Evolutionary conservation across 2,113 vertebrate genomes (phyloP), one percentile per base, ranked within the genome.

Genomic region (Phaethornis superciliosus): DNA sequence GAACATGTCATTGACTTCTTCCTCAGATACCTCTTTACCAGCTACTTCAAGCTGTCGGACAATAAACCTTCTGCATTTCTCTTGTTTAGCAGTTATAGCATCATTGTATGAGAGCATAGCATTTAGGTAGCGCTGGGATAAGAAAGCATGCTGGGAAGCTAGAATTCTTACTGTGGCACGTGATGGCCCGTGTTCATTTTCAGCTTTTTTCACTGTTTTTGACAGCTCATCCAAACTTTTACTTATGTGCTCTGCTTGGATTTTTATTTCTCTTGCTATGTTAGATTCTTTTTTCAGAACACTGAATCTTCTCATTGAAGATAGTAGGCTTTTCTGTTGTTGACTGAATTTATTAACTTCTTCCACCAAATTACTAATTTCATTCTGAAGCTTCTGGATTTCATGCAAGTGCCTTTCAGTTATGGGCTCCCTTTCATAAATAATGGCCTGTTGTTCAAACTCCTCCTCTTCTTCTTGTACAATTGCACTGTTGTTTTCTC

Each of bases 281-380:
- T 98, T 98, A 68, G 98, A 98, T 77, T 99, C 99, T 95, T 98
- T 99, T 89, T 99, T 99, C 90, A 99, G 98, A 88, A 99, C 96
- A 24, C 99, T 99, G 95, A 99, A 99, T 20, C 99, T 98, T 76
- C 98, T 98, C 98, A 99, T 99, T 12, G 98, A 98, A 65, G 99
- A 98, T 74, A 99, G 91, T 7, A 99, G 95, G 58, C 94, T 98
- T 93, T 98, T 99, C 76, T 99, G 99, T 94, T 99, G 98, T 64
- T 99, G 98, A 85, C 98, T 98, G 96, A 99, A 99, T 68, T 98
- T 98, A 28, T 94, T 95, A 78, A 99, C 98, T 96, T 99, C 98
- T 2, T 96, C 97, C 42, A 98, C 98, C 84, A 99, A 97, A 13
- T 94, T 96, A 21, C 97, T 97, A 72, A 99, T 98, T 80, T 97